Percentiles rank a stretch among this genome's conserved stretches.
These are phyloP conservation scores for Medauroidea extradentata DNA, from an alignment of 1,140 invertebrate genomes.

Conservation along the genomic window DNA sequence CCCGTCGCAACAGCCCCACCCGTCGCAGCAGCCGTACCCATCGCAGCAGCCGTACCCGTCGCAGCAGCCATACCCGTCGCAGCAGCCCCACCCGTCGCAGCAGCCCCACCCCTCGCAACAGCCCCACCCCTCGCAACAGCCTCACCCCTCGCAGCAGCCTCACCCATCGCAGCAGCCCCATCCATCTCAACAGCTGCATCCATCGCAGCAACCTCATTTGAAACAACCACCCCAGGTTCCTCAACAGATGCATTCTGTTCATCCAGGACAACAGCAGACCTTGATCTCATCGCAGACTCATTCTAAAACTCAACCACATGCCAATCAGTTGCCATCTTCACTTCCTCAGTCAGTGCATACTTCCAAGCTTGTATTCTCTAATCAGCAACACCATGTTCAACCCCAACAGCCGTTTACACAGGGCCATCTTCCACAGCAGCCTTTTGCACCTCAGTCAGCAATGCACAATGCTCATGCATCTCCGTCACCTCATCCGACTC, in stretches of 20 bases:
- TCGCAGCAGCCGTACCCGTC: not conserved
- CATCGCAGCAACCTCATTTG: constrained; percentile 8
- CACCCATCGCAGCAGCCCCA: constrained; percentile 17
- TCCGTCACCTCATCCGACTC: constrained; percentile 1
- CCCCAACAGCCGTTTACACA: not conserved
- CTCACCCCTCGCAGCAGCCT: not conserved
- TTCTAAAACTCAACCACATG: not conserved
- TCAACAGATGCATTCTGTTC: not conserved
- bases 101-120: constrained; percentile 3
- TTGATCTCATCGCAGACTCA: not conserved
- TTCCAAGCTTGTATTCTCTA: not conserved
- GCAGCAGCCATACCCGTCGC: not conserved
- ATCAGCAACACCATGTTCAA: not conserved
- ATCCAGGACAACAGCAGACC: not conserved
- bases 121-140: not conserved
- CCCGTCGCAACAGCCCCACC: not conserved
- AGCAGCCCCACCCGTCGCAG: constrained; percentile 4
- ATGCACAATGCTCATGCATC: not conserved
- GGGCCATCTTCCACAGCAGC: not conserved
- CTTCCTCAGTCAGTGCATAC: no score
- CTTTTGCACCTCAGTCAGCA: not conserved
- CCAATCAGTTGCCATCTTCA: no score
- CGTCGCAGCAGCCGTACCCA: constrained; percentile 5
- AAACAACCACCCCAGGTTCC: constrained; percentile 7
- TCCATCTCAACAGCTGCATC: not conserved